Percentiles rank a stretch among this genome's conserved stretches.
Evolutionary conservation across 1,140 invertebrate genomes (phyloP).

Genomic region (Ladona fulva): DNA sequence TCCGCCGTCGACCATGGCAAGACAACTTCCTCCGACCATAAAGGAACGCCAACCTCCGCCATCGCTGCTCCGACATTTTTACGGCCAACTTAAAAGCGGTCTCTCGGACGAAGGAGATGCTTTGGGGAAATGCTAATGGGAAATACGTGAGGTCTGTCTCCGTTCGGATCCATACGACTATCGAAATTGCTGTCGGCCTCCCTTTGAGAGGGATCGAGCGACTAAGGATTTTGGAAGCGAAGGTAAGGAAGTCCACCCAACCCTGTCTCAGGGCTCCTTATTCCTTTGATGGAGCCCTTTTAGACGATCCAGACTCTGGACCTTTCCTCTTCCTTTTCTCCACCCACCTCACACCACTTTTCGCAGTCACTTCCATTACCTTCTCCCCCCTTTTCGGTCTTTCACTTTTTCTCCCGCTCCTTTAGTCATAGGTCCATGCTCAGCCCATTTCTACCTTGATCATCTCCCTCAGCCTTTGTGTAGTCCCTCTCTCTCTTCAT

Average conservation of each 20-base stretch:
- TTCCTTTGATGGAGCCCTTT: constrained; percentile 3
- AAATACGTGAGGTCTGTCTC: background rate
- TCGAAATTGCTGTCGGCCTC: background rate
- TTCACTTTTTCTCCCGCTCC: background rate
- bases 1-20: no score
- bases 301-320: background rate
- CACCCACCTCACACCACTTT: no score
- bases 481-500: no score
- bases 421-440: background rate
- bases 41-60: no score
- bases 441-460: background rate
- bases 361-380: background rate
- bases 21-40: no score
- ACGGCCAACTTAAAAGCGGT: background rate
- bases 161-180: background rate
- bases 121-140: constrained; percentile 2
- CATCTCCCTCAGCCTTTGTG: background rate
- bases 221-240: background rate
- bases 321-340: background rate
- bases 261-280: background rate
- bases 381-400: background rate
- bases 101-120: background rate
- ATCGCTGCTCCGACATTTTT: background rate
- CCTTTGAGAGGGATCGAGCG: background rate
- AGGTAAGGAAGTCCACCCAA: background rate